Conservation (phyloP, 2,888 invertebrate species). For the Caradrina clavipalpis region DNA sequence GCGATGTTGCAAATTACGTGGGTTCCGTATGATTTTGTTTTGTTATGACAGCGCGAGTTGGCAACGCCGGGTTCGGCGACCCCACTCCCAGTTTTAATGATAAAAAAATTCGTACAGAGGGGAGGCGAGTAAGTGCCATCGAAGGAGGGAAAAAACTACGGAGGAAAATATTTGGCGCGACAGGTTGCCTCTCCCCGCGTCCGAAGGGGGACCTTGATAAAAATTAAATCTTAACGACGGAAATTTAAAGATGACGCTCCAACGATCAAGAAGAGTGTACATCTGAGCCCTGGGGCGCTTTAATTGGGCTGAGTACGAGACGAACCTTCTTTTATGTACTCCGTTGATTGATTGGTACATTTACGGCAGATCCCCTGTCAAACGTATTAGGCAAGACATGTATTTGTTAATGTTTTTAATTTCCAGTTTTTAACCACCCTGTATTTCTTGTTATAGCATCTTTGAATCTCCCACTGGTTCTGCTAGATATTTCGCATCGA, state of each 20-base stretch:
- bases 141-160: conserved; percentile 90
- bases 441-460: conserved; percentile 45
- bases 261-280: conserved; percentile 90
- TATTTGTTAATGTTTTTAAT: conserved; percentile 65
- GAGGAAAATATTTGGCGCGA: conserved; percentile 91
- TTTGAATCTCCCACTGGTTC: conserved; percentile 26
- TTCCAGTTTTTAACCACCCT: conserved; percentile 46
- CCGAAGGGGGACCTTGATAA: conserved; percentile 83
- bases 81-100: conserved; percentile 90
- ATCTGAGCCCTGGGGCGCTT: conserved; percentile 88
- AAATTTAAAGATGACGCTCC: conserved; percentile 91
- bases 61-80: conserved; percentile 89
- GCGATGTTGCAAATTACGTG: conserved; percentile 78
- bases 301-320: conserved; percentile 88
- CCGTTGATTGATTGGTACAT: conserved; percentile 77
- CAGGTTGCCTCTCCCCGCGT: conserved; percentile 84
- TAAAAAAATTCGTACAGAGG: conserved; percentile 91
- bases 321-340: conserved; percentile 71
- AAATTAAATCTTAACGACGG: conserved; percentile 91
- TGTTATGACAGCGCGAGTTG: conserved; percentile 90
- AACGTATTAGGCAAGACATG: conserved; percentile 63
- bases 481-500: conserved; percentile 49
- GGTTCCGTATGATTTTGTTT: conserved; percentile 86
- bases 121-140: conserved; percentile 89
- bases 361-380: conserved; percentile 67